Evolutionary conservation across 2,113 vertebrate genomes (phyloP), one percentile per base, ranked within the genome.

Genomic region (Myiopsitta monachus): DNA sequence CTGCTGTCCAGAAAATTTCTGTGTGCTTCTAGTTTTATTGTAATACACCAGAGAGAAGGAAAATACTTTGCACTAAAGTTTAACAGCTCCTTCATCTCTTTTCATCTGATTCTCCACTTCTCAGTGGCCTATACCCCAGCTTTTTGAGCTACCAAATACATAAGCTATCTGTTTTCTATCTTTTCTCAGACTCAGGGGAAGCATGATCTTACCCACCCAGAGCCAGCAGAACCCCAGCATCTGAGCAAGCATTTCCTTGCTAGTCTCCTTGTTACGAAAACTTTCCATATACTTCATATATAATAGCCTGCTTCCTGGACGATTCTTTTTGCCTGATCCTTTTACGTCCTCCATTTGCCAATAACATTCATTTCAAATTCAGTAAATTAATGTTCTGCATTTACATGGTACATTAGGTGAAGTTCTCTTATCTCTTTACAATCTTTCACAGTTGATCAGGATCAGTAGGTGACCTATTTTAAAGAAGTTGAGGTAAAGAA

Each of bases 401-500:
- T 92, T 85, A 39, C 66, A 77, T 39, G 46, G 36, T 77, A 23
- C 18, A 21, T 69, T 90, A 67, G 22, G 36, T 55, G 68, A 87
- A 91, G 82, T 43, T 83, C 79, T 7, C 17, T 15, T 69, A 10
- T 68, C n/a, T 64, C 69, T 72, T 84, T 57, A 66, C 28, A 83
- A 11, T 96, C 51, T 92, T 92, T 81, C 92, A 92, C 33, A 74
- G 79, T n/a, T 89, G 54, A 90, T 79, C 44, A 54, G 26, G 55
- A 91, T 93, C 68, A 83, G 61, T 54, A 85, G n/a, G 24, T 83
- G 70, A 87, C 74, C 77, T 94, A 17, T 82, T 94, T 94, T 87
- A 79, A 86, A 87, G 47, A 90, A 83, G 44, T 1, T 61, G 55
- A 83, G 39, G 38, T 84, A 49, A 89, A 87, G 69, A 95, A 83